Evolutionary conservation across 2,888 invertebrate genomes (phyloP), one percentile per base, ranked within the genome.

Genomic region (Drosophila atripex): DNA sequence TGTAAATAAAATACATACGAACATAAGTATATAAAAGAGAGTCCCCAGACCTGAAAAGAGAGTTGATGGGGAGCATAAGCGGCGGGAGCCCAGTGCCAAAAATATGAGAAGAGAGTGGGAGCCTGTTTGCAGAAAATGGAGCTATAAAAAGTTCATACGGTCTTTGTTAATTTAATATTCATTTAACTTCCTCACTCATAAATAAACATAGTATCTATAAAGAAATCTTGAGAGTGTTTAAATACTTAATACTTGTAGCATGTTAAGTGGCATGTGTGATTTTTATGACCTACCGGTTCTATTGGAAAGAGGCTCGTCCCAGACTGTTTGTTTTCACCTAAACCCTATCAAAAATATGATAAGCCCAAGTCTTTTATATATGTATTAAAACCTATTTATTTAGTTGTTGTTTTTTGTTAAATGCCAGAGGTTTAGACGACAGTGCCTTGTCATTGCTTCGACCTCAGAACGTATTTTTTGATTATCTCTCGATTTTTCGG

Each of bases 391-490:
- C 9, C 16, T 18, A 41, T 41, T 41, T 18, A 21, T 12, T 21
- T 43, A 43, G 43, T 11, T 25, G 16, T 7, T 28, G 21, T 21
- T 11, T 41, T 35, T 43, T 53, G 25, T 7, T 46, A 23, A 43
- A 23, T 23, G 25, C 18, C 16, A 63, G 49, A 30, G 39, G 12
- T 52, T 32, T 23, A 25, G 11, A 16, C 12, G 1, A 18, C 12
- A 28, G 45, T 52, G 43, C 30, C 38, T 54, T 66, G 77, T 66
- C 75, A 76, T 77, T 76, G 75, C 41, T 23, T 23, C 18, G 70
- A 77, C 75, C 69, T 77, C 52, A 45, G 53, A 55, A 60, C 41
- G 50, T 51, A 46, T 74, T 57, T 58, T 57, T 30, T 25, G 28
- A 25, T 39, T 41, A 47, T 49, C 58, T 64, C 50, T 46, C 35